Base-by-base conservation (phyloP, 2,888 invertebrate species). In the Drosophila rellima region DNA sequence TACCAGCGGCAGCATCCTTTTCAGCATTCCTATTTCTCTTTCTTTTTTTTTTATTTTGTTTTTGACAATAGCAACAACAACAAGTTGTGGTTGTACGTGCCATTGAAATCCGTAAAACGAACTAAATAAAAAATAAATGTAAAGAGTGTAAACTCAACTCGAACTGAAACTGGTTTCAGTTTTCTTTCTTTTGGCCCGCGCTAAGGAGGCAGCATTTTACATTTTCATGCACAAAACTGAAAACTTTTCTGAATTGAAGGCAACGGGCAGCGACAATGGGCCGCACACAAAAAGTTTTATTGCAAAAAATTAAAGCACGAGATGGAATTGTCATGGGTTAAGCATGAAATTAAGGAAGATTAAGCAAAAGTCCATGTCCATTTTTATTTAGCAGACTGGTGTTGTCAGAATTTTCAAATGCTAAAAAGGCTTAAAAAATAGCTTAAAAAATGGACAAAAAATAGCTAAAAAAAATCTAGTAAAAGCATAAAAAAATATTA, bases 201-300 rank as follows among this genome's bases (percentile, higher is more conserved):
- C 44, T 20, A 29, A 37, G 61, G 17, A 40, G 45, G 62, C 59
- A 54, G 60, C 71, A 74, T 77, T 87, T 83, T 73, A 73, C 75
- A 86, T 80, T 86, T 83, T 78, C 87, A 82, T 72, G 86, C 70
- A 62, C 71, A 66, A 88, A 85, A 85, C 78, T 70, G 47, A 64
- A 75, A 76, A 73, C 67, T 72, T 76, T 88, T 81, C 64, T 65
- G 82, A 76, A 76, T 82, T 63, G 64, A 68, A 70, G 40, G 44
- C 35, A 23, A 18, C 15, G 5, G 13, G n/a, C 48, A 51, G 37
- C 26, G 48, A 75, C 74, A 60, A 76, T 72, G 65, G 64, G 68
- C 44, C 52, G 15, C 37, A 72, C 55, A 42, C 52, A 52, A 39
- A 68, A 51, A 45, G 15, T 68, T 75, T 60, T 57, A 75, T 55